Percentiles rank a stretch among this genome's conserved stretches.
Conservation (phyloP, 1,140 invertebrate genomes). For the Procambarus clarkii region DNA sequence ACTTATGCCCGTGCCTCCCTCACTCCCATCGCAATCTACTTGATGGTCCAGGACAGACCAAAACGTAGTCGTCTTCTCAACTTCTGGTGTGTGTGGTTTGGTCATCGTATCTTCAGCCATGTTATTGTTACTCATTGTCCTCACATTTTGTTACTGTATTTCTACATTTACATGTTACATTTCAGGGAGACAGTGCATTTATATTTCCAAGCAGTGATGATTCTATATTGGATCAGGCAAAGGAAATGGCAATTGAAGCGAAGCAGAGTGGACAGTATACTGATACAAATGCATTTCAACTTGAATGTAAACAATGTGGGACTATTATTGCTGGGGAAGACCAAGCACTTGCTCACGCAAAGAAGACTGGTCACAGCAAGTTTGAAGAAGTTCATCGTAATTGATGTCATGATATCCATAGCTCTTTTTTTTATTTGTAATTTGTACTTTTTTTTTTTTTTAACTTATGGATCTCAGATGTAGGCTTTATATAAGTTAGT, state of each 20-base stretch:
- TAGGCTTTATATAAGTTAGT: not conserved
- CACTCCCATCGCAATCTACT: too few relatives aligned
- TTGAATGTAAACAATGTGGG: slow-evolving; percentile 89
- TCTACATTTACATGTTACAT: not conserved
- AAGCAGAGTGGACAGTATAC: slow-evolving; percentile 92
- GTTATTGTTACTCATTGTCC: too few relatives aligned
- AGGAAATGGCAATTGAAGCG: slow-evolving; percentile 89
- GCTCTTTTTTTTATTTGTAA: not conserved
- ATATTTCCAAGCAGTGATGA: slow-evolving; percentile 78
- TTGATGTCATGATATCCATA: slow-evolving; percentile 27
- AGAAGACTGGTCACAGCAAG: slow-evolving; percentile 87
- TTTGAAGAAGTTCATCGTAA: slow-evolving; percentile 84
- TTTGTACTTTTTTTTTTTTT: not conserved
- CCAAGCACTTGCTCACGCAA: slow-evolving; percentile 89
- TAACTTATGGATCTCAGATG: not conserved
- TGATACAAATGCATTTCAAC: slow-evolving; percentile 89
- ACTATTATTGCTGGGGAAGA: slow-evolving; percentile 84
- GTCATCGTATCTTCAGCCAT: too few relatives aligned
- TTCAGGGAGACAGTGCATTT: slow-evolving; percentile 17
- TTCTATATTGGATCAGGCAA: slow-evolving; percentile 84
- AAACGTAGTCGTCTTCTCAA: too few relatives aligned
- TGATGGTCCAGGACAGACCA: too few relatives aligned
- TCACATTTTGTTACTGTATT: not conserved
- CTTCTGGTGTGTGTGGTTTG: too few relatives aligned
- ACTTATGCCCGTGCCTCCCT: too few relatives aligned